Evolutionary conservation across 2,888 invertebrate species (phyloP).

Genomic region (Diplazon laetatorius): DNA sequence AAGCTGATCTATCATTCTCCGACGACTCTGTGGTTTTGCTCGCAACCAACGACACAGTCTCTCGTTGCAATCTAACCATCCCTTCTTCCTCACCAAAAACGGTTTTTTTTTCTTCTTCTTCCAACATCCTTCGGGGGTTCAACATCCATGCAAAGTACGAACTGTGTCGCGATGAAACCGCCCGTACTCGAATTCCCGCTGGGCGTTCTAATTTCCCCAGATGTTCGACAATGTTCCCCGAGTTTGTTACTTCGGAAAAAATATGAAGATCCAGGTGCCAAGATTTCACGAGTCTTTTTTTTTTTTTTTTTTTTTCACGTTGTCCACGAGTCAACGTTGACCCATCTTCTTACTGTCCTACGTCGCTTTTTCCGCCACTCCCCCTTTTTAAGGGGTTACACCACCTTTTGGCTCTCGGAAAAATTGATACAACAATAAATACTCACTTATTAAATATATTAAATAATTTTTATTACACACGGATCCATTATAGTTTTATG

Average conservation of each 20-base stretch:
- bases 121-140: neutral
- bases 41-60: too few species aligned
- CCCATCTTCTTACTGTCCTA: neutral
- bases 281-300: neutral
- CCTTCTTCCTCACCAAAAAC: constrained; percentile 3
- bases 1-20: constrained; percentile 71
- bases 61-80: too few species aligned
- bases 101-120: constrained; percentile 2
- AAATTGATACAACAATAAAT: too few species aligned
- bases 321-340: constrained; percentile 1
- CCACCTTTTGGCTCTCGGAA: too few species aligned
- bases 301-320: too few species aligned
- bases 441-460: too few species aligned
- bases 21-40: constrained; percentile 19
- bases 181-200: constrained; percentile 45
- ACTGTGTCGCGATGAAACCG: constrained; percentile 59
- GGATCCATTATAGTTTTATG: too few species aligned
- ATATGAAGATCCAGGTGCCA: constrained; percentile 55
- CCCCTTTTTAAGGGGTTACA: too few species aligned
- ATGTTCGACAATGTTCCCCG: constrained; percentile 51
- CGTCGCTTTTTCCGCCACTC: neutral
- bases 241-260: too few species aligned
- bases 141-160: constrained; percentile 67
- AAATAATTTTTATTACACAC: too few species aligned
- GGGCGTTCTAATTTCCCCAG: constrained; percentile 72